Evolutionary conservation across 2,888 invertebrate genomes (phyloP).

Genomic region (Lamellibrachia columna): DNA sequence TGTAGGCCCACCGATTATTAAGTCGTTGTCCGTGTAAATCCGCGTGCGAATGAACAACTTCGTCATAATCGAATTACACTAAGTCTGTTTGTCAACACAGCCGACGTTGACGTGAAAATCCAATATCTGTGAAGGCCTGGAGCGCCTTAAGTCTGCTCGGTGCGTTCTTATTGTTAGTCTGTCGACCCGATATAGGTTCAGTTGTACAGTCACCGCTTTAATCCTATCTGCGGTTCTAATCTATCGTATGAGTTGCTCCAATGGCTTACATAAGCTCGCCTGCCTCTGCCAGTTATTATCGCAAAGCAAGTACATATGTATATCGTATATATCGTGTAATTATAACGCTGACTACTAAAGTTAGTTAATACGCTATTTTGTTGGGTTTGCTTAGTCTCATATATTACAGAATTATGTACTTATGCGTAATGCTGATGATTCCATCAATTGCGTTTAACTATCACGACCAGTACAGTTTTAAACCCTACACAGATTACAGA

Average conservation of each 20-base stretch:
- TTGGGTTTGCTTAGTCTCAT: not conserved
- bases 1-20: not conserved
- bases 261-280: not conserved
- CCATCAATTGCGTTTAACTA: not conserved
- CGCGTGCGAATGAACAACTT: not conserved
- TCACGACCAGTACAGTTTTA: not conserved
- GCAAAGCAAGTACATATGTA: not conserved
- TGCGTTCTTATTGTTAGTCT: not conserved
- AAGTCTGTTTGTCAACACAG: constrained; percentile 10
- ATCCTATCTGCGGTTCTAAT: constrained; percentile 9
- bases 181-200: constrained; percentile 4
- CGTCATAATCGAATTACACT: not conserved
- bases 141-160: not conserved
- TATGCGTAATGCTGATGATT: not conserved
- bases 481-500: not conserved
- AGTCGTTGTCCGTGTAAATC: not conserved
- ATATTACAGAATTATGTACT: not conserved
- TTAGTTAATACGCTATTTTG: not conserved
- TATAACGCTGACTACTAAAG: not conserved
- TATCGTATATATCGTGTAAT: not conserved
- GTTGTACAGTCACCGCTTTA: not conserved
- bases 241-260: not conserved
- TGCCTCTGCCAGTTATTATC: not conserved
- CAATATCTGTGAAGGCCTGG: not conserved
- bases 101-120: constrained; percentile 3